Evolutionary conservation across 1,140 invertebrate species (phyloP).

Genomic region (Octopus sinensis): DNA sequence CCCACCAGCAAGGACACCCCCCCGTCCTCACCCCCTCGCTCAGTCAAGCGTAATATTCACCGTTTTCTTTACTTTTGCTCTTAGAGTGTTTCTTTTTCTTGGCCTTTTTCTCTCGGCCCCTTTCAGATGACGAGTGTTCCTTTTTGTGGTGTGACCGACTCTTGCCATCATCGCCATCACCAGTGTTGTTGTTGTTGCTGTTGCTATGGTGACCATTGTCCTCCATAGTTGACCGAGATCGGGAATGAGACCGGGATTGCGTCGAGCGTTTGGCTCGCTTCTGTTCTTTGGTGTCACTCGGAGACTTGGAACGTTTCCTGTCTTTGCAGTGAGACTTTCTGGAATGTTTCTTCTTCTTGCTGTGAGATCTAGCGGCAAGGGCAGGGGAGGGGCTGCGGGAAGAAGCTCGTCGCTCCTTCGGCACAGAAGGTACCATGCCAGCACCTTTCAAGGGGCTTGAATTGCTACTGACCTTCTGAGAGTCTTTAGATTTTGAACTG

Average conservation of each 20-base stretch:
- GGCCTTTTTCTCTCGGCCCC: neutral
- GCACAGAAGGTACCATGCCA: neutral
- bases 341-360: slow-evolving; percentile 5
- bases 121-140: neutral
- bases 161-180: neutral
- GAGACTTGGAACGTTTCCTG: neutral
- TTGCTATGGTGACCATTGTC: too few relatives aligned
- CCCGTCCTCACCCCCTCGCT: too few relatives aligned
- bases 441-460: neutral
- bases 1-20: too few relatives aligned
- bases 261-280: slow-evolving; percentile 66
- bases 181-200: neutral
- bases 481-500: slow-evolving; percentile 15
- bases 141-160: slow-evolving; percentile 2
- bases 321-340: neutral
- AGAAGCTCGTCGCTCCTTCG: too few relatives aligned
- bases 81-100: neutral
- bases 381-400: neutral
- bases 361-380: neutral
- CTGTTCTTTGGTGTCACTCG: slow-evolving; percentile 40
- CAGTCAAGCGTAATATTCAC: neutral
- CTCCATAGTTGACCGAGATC: neutral
- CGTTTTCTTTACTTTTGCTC: neutral
- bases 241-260: slow-evolving; percentile 69
- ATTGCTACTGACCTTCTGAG: neutral